Evolutionary conservation across 2,113 vertebrate species (phyloP).

Genomic region (Romanogobio albipinnatus): DNA sequence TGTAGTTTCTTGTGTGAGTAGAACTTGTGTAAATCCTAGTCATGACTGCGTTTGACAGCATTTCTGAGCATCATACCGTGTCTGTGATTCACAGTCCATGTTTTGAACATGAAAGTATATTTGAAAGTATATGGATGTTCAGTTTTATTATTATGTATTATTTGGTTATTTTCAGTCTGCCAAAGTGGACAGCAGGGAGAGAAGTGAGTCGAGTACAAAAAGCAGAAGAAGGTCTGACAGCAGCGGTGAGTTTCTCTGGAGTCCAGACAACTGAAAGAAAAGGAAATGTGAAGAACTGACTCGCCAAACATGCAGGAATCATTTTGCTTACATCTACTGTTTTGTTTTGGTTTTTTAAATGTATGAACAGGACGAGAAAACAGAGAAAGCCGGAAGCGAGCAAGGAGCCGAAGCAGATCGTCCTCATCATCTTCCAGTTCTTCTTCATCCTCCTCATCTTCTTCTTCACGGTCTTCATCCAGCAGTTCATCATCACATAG

Average conservation of each 20-base stretch:
- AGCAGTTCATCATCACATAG: constrained; percentile 68
- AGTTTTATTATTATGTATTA: not conserved
- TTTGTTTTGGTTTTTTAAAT: not conserved
- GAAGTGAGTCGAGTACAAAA: constrained; percentile 68
- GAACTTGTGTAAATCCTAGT: not conserved
- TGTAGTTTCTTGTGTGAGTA: too few relatives aligned
- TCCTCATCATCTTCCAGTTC: constrained; percentile 68
- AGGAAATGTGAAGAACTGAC: not conserved
- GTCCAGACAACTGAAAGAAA: too few relatives aligned
- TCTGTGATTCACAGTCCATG: not conserved
- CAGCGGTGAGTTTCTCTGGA: constrained; percentile 59
- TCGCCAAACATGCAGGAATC: not conserved
- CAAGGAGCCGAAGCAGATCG: constrained; percentile 84
- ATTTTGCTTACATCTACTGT: not conserved
- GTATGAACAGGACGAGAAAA: constrained; percentile 76
- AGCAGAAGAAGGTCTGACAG: constrained; percentile 70
- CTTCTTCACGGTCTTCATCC: constrained; percentile 68
- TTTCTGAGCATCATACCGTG: not conserved
- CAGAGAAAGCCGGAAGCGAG: constrained; percentile 80
- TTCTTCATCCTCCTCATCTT: constrained; percentile 70
- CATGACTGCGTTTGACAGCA: not conserved
- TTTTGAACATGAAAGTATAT: too few relatives aligned
- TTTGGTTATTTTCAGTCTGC: constrained; percentile 66
- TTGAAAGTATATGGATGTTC: not conserved
- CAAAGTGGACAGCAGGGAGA: constrained; percentile 63